Percentiles rank a stretch among this genome's conserved stretches.
These are phyloP conservation scores for Nyctalus aviator DNA, from an alignment of 2,797 vertebrate genomes.

Conservation along the genomic window DNA sequence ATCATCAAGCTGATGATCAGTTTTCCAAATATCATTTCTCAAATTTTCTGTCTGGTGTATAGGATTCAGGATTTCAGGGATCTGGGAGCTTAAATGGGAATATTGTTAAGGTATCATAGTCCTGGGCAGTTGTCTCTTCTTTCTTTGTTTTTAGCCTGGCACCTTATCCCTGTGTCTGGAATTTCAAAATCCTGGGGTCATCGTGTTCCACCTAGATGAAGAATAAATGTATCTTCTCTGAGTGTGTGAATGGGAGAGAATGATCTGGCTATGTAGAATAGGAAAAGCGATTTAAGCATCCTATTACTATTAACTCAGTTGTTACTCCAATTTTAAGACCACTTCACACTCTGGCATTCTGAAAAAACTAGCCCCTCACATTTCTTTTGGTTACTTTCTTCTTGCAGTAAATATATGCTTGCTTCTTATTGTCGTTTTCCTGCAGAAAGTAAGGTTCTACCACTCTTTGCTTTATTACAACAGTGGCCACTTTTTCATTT, in stretches of 20 bases:
- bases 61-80: background rate
- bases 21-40: background rate
- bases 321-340: background rate
- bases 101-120: background rate
- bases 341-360: background rate
- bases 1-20: background rate
- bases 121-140: background rate
- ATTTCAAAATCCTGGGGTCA: background rate
- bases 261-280: rapidly evolving
- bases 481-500: no score
- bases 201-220: background rate
- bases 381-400: background rate
- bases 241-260: background rate
- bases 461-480: background rate
- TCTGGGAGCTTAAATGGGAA: background rate
- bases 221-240: background rate
- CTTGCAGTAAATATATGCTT: background rate
- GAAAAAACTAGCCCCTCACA: background rate
- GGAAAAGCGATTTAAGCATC: no score
- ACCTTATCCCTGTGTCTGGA: no score
- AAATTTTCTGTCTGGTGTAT: background rate
- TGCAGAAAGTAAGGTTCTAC: background rate
- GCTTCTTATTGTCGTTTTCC: background rate
- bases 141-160: background rate
- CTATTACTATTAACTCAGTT: no score